Evolutionary conservation across 2,113 vertebrate genomes (phyloP), one percentile per base, ranked within the genome.

Genomic region (Leptocoma aspasia): DNA sequence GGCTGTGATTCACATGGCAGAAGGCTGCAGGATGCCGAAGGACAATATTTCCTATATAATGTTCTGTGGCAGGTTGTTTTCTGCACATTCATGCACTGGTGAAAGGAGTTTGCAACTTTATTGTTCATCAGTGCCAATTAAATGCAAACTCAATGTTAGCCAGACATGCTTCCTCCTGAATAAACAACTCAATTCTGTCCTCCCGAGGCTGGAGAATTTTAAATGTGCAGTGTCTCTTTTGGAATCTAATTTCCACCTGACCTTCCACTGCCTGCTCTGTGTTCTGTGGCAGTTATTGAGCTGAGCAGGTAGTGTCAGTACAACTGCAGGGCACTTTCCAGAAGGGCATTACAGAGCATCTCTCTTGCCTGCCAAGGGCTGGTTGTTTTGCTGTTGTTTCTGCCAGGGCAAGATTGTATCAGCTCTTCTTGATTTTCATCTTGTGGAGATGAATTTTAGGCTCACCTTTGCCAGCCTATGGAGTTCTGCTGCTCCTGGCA

Each of bases 51-150:
- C 86, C 95, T 70, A 19, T 69, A 45, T 72, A 91, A 80, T 24
- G 50, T 50, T 69, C 80, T 1, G 22, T 81, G 92, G 88, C 71
- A 95, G 92, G 82, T 59, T 90, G 89, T 86, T 96, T 91, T 90
- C 83, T 83, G 91, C 56, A 59, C 76, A 57, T 94, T 94, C 90
- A 88, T 41, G 72, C 61, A 2, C 60, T 35, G 45, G 11, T 84
- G 85, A 95, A 96, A 92, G 89, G 82, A 86, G 87, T 94, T 96
- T 93, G 85, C 78, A 71, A 88, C 85, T 88, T 92, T 71, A 90
- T 94, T 84, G 94, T 95, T 84, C 93, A 90, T 92, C 85, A 77
- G 85, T 31, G 77, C 92, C 95, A 94, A 93, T 96, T 92, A 95
- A 86, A 68, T 4, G 53, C 89, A 81, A 94, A 81, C 73, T 83